A percentile compares a stretch with the other conserved stretches of the same genome.
These are phyloP conservation scores for Scylla paramamosain DNA, from an alignment of 1,140 invertebrate genomes.

Conservation along the genomic window DNA sequence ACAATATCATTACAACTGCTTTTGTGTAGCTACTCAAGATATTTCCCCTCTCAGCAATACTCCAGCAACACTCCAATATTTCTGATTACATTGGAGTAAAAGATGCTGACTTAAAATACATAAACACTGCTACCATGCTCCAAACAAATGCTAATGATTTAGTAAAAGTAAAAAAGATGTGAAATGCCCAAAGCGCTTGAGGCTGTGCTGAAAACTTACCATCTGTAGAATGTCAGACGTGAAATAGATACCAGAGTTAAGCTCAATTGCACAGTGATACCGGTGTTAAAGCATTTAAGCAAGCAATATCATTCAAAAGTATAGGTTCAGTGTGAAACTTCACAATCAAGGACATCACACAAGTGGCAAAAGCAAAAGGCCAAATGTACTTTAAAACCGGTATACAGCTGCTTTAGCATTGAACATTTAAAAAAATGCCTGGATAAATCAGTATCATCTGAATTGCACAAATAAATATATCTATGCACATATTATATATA, in stretches of 20 bases:
- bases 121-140: conserved; percentile 65
- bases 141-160: conserved; percentile 64
- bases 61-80: conserved; percentile 54
- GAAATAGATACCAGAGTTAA: conserved; percentile 75
- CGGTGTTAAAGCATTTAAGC: conserved; percentile 72
- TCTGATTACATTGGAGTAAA: conserved; percentile 53
- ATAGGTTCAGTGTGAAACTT: not conserved
- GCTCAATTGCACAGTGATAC: conserved; percentile 70
- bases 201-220: conserved; percentile 72
- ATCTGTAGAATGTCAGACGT: conserved; percentile 75
- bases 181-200: conserved; percentile 67
- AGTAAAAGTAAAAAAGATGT: conserved; percentile 39
- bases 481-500: conserved; percentile 33
- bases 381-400: conserved; percentile 73
- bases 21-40: not conserved
- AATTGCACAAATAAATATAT: not conserved
- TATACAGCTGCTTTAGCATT: conserved; percentile 73
- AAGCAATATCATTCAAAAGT: conserved; percentile 44
- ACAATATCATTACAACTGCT: not conserved
- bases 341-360: conserved; percentile 34
- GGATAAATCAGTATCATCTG: conserved; percentile 69
- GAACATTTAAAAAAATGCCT: conserved; percentile 62
- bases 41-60: conserved; percentile 60
- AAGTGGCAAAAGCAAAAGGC: conserved; percentile 55
- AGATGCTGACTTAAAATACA: conserved; percentile 46